Base-by-base conservation (phyloP, 2,797 vertebrate genomes). In the Rhodeus uyekii region DNA sequence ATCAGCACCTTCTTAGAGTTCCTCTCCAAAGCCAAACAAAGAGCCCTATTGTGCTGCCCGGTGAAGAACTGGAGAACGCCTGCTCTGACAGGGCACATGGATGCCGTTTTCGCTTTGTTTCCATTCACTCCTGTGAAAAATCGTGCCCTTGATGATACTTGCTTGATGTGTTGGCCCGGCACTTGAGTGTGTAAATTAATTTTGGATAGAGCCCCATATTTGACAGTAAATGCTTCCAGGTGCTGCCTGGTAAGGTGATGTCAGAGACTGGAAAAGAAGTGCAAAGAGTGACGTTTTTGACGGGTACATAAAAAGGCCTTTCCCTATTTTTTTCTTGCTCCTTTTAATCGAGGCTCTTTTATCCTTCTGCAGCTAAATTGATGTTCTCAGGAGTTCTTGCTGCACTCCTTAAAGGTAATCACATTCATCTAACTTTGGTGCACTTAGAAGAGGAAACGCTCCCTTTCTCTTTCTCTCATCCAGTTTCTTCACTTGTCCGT, bases 101-200 rank as follows among this genome's bases (percentile, higher is more conserved):
- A 27, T 38, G 60, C 16, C 14, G 27, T 19, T 38, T 29, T 69
- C 27, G 29, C 73, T 60, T 76, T 82, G 29, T 76, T 82, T 36
- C 42, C 50, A 82, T 76, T 60, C 22, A 42, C 22, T 65, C 73
- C 10, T 34, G 12, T 76, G 64, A 82, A 61, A 32, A 76, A 69
- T 76, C 32, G 38, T 27, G 64, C 81, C 73, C 81, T 76, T 68
- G 80, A 60, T 65, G 73, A 58, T 58, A 60, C 34, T 75, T 53
- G 36, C 72, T 60, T 75, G 53, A 65, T 46, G 27, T 44, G 73
- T 76, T 82, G 81, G 73, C 73, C 53, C 12, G 16, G 63, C 16
- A 65, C 8, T 63, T 27, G 27, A 75, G 46, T 76, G 73, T 82
- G 64, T 38, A 82, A 76, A 69, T 60, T 14, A 58, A 19, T 69